These are phyloP conservation scores for Nomada lathburiana DNA, from an alignment of 2,888 invertebrate genomes.

Conservation along the genomic window DNA sequence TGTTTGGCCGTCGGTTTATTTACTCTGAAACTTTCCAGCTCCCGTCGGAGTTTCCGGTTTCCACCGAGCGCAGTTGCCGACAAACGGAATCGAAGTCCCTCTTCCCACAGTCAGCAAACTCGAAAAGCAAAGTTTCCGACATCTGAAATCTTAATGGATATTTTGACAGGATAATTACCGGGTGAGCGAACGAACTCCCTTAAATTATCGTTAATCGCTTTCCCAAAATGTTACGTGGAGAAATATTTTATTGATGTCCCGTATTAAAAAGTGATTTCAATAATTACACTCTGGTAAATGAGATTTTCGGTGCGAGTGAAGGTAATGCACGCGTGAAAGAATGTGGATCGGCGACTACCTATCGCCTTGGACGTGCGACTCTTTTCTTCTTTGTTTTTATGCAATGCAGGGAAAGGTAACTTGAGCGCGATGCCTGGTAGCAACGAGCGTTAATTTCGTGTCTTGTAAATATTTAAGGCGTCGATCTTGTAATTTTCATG, in stretches of 20 bases:
- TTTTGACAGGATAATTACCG: slow-evolving; percentile 59
- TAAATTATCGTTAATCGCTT: slow-evolving; percentile 17
- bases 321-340: neutral
- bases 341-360: neutral
- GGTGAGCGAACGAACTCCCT: neutral
- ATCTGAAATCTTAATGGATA: slow-evolving; percentile 63
- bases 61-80: slow-evolving; percentile 10
- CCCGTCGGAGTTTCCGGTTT: slow-evolving; percentile 41
- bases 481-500: neutral
- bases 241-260: neutral
- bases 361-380: neutral
- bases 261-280: no score
- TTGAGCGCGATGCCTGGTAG: neutral
- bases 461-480: neutral
- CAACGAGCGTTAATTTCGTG: neutral
- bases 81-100: slow-evolving; percentile 49
- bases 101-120: slow-evolving; percentile 44
- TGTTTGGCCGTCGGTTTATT: slow-evolving; percentile 60
- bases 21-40: slow-evolving; percentile 64
- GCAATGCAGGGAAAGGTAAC: neutral
- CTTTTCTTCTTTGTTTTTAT: neutral
- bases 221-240: neutral
- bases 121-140: slow-evolving; percentile 47
- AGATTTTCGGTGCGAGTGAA: neutral
- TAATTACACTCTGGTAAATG: no score